These are phyloP conservation scores for Lasioglossum figueresi DNA, from an alignment of 2,888 invertebrate genomes.

Conservation along the genomic window DNA sequence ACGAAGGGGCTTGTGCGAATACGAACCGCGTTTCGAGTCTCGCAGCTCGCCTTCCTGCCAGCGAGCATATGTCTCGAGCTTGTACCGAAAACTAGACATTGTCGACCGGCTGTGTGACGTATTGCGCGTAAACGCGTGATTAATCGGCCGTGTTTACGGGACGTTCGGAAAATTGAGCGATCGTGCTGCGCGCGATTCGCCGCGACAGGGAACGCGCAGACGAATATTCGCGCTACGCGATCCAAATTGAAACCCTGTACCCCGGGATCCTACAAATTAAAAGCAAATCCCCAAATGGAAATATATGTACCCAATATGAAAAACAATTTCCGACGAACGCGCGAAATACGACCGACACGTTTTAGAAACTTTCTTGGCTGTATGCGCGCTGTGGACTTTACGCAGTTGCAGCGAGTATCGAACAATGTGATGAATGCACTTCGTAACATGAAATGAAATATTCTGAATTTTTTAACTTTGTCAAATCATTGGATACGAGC, in stretches of 20 bases:
- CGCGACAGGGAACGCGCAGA: background rate
- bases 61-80: constrained; percentile 67
- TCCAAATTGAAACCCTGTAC: constrained; percentile 1
- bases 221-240: background rate
- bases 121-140: constrained; percentile 56
- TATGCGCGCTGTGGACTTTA: background rate
- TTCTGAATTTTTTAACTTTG: background rate
- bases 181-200: constrained; percentile 1
- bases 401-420: background rate
- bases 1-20: constrained; percentile 61
- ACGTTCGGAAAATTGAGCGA: constrained; percentile 24
- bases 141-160: constrained; percentile 49
- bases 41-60: constrained; percentile 39
- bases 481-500: background rate
- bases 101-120: constrained; percentile 40
- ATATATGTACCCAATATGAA: background rate
- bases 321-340: background rate
- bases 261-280: background rate
- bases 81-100: constrained; percentile 52
- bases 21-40: constrained; percentile 42
- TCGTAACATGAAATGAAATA: background rate
- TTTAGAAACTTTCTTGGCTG: background rate
- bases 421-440: background rate
- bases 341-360: background rate
- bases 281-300: background rate